phyloP scores from a whole-genome alignment of 2,888 invertebrate species.

The Eristalis tenax region DNA sequence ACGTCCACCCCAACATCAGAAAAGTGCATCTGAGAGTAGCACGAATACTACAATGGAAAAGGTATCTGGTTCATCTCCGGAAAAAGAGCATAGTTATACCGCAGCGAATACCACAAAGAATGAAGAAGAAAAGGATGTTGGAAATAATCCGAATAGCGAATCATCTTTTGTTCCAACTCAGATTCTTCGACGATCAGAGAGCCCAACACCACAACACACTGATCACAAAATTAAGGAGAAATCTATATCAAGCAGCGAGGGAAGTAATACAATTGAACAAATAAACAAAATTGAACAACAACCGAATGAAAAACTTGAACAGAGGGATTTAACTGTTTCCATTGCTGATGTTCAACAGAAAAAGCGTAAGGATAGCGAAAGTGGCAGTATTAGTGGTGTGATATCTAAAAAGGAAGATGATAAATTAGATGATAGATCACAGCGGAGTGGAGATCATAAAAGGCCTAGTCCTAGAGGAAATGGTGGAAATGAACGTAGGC shows the following conservation, averaged over 20 bases:
- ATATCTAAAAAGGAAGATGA: conserved; percentile 54
- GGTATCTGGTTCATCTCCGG: conserved; percentile 26
- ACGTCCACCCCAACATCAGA: conserved; percentile 77
- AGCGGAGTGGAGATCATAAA: conserved; percentile 74
- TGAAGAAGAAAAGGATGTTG: conserved; percentile 33
- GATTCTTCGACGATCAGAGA: conserved; percentile 79
- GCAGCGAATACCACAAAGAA: conserved; percentile 51
- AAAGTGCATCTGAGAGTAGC: conserved; percentile 76
- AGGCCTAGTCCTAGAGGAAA: conserved; percentile 81
- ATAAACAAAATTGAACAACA: conserved; percentile 72
- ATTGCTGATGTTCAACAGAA: conserved; percentile 38
- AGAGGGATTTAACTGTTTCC: conserved; percentile 24
- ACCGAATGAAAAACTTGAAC: conserved; percentile 53
- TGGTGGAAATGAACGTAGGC: conserved; percentile 81
- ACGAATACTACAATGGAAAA: conserved; percentile 71
- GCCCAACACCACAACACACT: conserved; percentile 49
- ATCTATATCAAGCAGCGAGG: conserved; percentile 23
- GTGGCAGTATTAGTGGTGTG: conserved; percentile 48
- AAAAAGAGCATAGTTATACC: conserved; percentile 56
- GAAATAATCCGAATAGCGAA: conserved; percentile 42
- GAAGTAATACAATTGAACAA: conserved; percentile 29
- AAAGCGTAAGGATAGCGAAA: conserved; percentile 68
- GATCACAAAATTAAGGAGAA: conserved; percentile 52
- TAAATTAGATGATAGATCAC: conserved; percentile 61
- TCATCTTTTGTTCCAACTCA: conserved; percentile 78